Percentiles rank a stretch among this genome's conserved stretches.
Evolutionary conservation across 2,797 vertebrate species (phyloP).

Genomic region (Pangasius krempfi): DNA sequence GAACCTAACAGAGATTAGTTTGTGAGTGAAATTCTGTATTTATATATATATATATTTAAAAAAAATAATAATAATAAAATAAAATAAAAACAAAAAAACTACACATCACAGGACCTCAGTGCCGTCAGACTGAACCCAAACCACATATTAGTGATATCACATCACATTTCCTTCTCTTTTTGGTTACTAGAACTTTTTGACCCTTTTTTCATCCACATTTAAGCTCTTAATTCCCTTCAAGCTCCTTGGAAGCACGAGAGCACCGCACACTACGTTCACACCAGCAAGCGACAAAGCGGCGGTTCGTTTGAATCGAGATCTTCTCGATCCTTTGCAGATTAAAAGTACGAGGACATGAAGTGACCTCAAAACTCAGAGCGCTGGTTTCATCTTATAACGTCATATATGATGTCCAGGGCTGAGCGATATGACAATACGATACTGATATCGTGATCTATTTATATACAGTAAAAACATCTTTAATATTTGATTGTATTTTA

Average conservation of each 20-base stretch:
- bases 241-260: background rate
- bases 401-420: background rate
- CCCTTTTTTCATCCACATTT: slow-evolving; percentile 5
- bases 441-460: background rate
- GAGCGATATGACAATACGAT: background rate
- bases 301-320: too few species aligned
- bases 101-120: background rate
- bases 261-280: background rate
- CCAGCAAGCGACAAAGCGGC: background rate
- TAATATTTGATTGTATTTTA: background rate
- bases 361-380: background rate
- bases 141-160: background rate
- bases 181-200: background rate
- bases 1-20: background rate
- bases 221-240: background rate
- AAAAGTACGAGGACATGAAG: too few species aligned
- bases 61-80: too few species aligned
- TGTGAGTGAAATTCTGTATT: background rate
- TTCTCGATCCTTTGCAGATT: too few species aligned
- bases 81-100: background rate
- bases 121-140: background rate
- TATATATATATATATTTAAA: background rate
- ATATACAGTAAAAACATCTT: background rate
- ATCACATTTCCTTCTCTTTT: background rate
- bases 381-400: background rate